Percentiles rank a stretch among this genome's conserved stretches.
phyloP scores from a whole-genome alignment of 1,140 invertebrate genomes.

The Drosophila virilis region DNA sequence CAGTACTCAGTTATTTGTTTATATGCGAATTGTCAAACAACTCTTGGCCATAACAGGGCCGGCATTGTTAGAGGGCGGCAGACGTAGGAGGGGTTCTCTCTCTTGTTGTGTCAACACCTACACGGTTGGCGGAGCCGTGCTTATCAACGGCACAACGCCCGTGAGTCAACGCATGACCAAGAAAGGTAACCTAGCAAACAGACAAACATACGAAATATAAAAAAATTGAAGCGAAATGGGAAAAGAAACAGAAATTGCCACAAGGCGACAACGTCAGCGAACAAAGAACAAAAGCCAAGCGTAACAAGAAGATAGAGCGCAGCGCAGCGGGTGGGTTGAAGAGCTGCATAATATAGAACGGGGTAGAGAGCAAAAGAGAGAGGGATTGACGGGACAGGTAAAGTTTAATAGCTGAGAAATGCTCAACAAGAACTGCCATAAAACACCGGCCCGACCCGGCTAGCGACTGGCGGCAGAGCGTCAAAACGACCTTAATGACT shows the following conservation, averaged over 20 bases:
- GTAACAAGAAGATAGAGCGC: slow-evolving; percentile 3
- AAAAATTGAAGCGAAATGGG: slow-evolving; percentile 36
- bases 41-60: slow-evolving; percentile 24
- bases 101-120: slow-evolving; percentile 40
- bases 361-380: slow-evolving; percentile 29
- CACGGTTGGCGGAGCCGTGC: slow-evolving; percentile 45
- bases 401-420: slow-evolving; percentile 50
- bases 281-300: slow-evolving; percentile 59
- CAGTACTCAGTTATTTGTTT: slow-evolving; percentile 9
- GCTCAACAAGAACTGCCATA: slow-evolving; percentile 39
- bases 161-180: slow-evolving; percentile 78
- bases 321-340: background rate
- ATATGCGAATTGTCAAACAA: slow-evolving; percentile 20
- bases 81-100: background rate
- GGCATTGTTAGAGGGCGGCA: slow-evolving; percentile 19
- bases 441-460: slow-evolving; percentile 61
- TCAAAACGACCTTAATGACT: slow-evolving; percentile 68
- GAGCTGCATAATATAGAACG: background rate
- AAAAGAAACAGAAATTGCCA: slow-evolving; percentile 54
- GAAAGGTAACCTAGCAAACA: slow-evolving; percentile 69
- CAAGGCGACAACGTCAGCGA: slow-evolving; percentile 46
- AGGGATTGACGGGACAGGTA: slow-evolving; percentile 18
- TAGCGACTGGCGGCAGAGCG: slow-evolving; percentile 33
- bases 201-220: slow-evolving; percentile 28
- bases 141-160: slow-evolving; percentile 65